phyloP scores from a whole-genome alignment of 2,797 vertebrate genomes.

The Moxostoma hubbsi region DNA sequence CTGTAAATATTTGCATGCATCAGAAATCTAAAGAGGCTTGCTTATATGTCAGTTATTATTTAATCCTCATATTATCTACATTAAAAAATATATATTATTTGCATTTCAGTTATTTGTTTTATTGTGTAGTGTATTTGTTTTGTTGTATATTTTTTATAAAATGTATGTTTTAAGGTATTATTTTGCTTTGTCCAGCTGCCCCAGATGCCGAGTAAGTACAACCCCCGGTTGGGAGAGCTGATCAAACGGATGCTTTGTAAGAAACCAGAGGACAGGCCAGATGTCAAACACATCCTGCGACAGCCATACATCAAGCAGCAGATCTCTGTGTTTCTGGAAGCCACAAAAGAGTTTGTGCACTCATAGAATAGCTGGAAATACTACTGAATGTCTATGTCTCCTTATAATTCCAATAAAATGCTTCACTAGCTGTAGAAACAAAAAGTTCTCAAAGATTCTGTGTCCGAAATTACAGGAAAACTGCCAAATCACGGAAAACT shows the following conservation, averaged over 20 bases:
- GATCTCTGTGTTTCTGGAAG: conserved; percentile 91
- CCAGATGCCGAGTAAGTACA: conserved; percentile 93
- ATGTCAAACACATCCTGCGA: conserved; percentile 89
- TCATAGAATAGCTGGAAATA: neutral
- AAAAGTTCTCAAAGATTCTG: neutral
- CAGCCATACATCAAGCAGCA: conserved; percentile 93
- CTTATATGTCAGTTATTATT: conserved; percentile 19
- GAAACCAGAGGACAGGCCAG: conserved; percentile 91
- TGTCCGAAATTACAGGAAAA: conserved; percentile 80
- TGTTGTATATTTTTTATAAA: too few species aligned
- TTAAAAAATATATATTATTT: conserved; percentile 10
- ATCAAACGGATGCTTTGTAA: conserved; percentile 93
- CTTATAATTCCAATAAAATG: neutral
- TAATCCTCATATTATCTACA: conserved; percentile 10
- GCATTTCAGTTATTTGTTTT: neutral
- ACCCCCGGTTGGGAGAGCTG: conserved; percentile 87
- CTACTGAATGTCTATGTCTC: neutral
- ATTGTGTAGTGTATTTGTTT: too few species aligned
- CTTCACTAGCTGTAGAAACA: neutral
- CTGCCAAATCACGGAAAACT: conserved; percentile 85
- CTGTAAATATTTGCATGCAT: neutral
- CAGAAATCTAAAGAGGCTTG: neutral
- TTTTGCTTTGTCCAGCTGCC: conserved; percentile 82
- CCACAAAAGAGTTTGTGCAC: conserved; percentile 87
- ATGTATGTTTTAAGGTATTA: too few species aligned